phyloP scores from a whole-genome alignment of 2,888 invertebrate genomes.

The Agrochola lychnidis region DNA sequence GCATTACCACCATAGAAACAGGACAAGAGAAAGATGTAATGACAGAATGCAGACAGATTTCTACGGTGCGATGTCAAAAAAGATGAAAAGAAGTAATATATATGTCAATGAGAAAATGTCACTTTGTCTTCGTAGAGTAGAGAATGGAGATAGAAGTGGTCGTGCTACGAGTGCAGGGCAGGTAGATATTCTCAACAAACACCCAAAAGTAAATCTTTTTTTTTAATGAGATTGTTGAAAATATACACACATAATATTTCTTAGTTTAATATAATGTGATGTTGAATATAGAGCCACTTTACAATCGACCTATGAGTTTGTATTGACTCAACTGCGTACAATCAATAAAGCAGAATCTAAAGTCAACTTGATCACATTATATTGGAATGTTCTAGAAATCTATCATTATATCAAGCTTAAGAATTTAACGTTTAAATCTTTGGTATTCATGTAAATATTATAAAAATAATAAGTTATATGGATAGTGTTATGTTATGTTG shows the following conservation, averaged over 20 bases:
- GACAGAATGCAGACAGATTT: not conserved
- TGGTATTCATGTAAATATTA: not conserved
- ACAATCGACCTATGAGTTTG: not conserved
- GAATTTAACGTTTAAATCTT: not conserved
- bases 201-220: not conserved
- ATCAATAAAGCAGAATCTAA: not conserved
- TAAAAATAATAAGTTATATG: no score
- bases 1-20: not conserved
- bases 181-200: not conserved
- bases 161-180: not conserved
- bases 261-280: not conserved
- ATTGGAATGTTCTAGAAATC: slow-evolving; percentile 3
- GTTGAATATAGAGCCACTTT: not conserved
- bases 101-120: no score
- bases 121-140: not conserved
- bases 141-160: not conserved
- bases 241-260: not conserved
- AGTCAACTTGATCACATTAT: not conserved
- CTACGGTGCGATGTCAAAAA: not conserved
- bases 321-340: slow-evolving; percentile 29
- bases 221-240: no score
- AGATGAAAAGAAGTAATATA: not conserved
- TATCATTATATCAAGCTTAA: not conserved
- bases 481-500: no score
- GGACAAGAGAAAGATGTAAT: no score